Base-by-base conservation (phyloP, 2,888 invertebrate species). In the Leptopilina drosophilae region DNA sequence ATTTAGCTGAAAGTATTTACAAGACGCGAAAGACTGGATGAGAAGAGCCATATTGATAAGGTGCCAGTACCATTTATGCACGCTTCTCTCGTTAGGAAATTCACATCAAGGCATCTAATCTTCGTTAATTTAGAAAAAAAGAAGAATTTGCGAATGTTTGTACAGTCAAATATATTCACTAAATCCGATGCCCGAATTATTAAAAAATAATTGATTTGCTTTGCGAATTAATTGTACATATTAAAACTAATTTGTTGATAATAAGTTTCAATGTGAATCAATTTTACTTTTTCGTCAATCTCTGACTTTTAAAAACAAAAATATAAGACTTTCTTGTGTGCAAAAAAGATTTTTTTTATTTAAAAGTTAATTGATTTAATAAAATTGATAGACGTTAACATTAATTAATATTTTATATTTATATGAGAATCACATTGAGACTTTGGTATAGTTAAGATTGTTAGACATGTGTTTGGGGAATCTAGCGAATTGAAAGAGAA, bases 81-180 rank as follows among this genome's bases (percentile, higher is more conserved):
- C n/a, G 20, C 56, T 73, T 73, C 14, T 26, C 26, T 56, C 40
- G 7, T 56, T 73, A 73, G 56, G 73, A n/a, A 53, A 56, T 73
- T 73, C 73, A 73, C 73, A 56, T n/a, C 53, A 7, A 73, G 73
- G 73, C 56, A n/a, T 56, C 53, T 73, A 33, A 56, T 56, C 53
- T 53, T 9, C 56, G 33, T 53, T n/a, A 33, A 9, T 53, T 2
- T 56, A 73, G 12, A 73, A 9, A 53, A 53, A 69, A 69, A 69
- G 46, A 20, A 53, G 2, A 33, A 7, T 20, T 20, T 26, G 14
- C 33, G 20, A 12, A 73, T 53, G 40, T 73, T 56, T 73, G 33
- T 73, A 56, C 73, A 73, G 33, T 56, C 26, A 73, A 53, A 33
- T 73, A n/a, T 56, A 73, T 53, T n/a, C 14, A n/a, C 15, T 20